Evolutionary conservation across 1,140 invertebrate species (phyloP).

Genomic region (Sinonovacula constricta): DNA sequence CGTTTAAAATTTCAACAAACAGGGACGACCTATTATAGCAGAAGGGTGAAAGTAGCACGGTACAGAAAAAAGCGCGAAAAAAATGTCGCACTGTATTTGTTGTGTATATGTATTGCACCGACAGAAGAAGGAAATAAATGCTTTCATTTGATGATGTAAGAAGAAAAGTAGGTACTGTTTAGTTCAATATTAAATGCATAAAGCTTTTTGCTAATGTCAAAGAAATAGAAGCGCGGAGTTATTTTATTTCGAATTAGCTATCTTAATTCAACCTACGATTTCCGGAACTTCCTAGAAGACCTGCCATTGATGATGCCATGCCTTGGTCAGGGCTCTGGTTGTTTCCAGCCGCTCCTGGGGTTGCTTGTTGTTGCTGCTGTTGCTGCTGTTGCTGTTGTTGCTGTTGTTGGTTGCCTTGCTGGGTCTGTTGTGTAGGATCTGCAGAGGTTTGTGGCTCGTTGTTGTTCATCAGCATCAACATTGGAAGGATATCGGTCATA

Average conservation of each 20-base stretch:
- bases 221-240: too few species aligned
- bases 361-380: background rate
- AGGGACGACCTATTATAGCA: too few species aligned
- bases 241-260: too few species aligned
- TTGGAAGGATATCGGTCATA: constrained; percentile 14
- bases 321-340: background rate
- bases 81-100: too few species aligned
- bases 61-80: background rate
- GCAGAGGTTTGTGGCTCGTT: background rate
- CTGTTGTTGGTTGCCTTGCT: background rate
- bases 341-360: background rate
- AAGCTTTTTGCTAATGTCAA: too few species aligned
- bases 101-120: too few species aligned
- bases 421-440: background rate
- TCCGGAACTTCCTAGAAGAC: constrained; percentile 2
- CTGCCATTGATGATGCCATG: background rate
- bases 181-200: too few species aligned
- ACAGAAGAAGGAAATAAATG: too few species aligned
- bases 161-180: too few species aligned
- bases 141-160: too few species aligned
- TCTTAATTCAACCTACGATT: background rate
- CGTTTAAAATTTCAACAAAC: too few species aligned
- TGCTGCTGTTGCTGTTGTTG: constrained; percentile 3
- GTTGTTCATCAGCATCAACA: constrained; percentile 25
- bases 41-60: background rate